Percentiles rank a stretch among this genome's conserved stretches.
phyloP scores from a whole-genome alignment of 1,140 invertebrate genomes.

The Camponotus vicinus region DNA sequence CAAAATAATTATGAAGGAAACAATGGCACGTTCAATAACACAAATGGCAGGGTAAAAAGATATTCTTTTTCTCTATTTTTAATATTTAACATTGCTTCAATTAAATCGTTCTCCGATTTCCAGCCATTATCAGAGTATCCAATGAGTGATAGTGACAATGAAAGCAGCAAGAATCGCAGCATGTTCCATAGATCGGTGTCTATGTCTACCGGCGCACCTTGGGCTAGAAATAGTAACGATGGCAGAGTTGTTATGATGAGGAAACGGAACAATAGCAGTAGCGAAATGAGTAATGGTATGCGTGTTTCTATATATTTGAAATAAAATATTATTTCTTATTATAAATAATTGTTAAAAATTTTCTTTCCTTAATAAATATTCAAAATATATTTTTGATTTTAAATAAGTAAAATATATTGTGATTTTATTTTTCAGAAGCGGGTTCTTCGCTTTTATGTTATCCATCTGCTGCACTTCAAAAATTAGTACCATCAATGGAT shows the following conservation, averaged over 20 bases:
- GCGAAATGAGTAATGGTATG: slow-evolving; percentile 86
- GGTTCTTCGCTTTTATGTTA: slow-evolving; percentile 93
- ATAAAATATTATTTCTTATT: background rate
- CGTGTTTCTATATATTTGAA: background rate
- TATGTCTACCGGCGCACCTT: slow-evolving; percentile 88
- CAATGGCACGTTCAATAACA: slow-evolving; percentile 72
- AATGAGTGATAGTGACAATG: slow-evolving; percentile 87
- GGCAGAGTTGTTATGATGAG: slow-evolving; percentile 89
- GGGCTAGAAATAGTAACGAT: slow-evolving; percentile 88
- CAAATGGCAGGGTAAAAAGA: slow-evolving; percentile 82
- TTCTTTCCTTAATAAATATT: background rate
- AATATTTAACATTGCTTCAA: background rate
- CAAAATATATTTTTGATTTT: background rate
- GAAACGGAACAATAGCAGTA: slow-evolving; percentile 91
- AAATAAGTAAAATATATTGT: no score
- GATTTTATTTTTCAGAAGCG: slow-evolving; percentile 82
- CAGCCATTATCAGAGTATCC: slow-evolving; percentile 88
- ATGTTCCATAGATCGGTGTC: slow-evolving; percentile 90
- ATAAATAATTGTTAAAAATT: background rate
- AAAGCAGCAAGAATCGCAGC: slow-evolving; percentile 86
- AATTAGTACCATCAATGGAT: slow-evolving; percentile 89
- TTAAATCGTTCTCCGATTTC: slow-evolving; percentile 58
- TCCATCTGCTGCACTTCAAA: slow-evolving; percentile 92
- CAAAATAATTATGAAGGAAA: slow-evolving; percentile 77
- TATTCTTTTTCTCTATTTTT: background rate